These are phyloP conservation scores for Linnaemya vulpina DNA, from an alignment of 2,888 invertebrate species.

Conservation along the genomic window DNA sequence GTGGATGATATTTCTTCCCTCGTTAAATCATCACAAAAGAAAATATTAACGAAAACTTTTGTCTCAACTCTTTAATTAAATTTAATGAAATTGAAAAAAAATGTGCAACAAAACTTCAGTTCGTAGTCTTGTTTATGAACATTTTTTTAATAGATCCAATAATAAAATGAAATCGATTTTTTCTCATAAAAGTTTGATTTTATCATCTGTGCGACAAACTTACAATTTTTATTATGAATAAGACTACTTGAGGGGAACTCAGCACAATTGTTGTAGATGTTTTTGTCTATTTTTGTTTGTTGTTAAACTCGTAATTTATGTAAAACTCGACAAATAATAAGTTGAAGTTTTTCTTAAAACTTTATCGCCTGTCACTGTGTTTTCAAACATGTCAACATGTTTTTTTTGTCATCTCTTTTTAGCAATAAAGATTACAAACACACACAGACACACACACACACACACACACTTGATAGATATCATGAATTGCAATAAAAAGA, in stretches of 20 bases:
- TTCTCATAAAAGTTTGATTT: neutral
- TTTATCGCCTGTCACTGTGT: constrained; percentile 59
- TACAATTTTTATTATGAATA: too few relatives aligned
- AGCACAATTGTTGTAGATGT: neutral
- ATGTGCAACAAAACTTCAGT: neutral
- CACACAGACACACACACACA: neutral
- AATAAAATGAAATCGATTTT: neutral
- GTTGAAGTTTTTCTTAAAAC: constrained; percentile 27
- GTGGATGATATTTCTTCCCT: constrained; percentile 47
- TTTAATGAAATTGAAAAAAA: too few relatives aligned
- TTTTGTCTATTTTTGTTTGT: neutral
- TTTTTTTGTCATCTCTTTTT: constrained; percentile 22
- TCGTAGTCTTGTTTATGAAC: too few relatives aligned
- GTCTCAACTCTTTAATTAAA: constrained; percentile 11
- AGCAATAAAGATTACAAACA: constrained; percentile 3
- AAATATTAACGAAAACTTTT: neutral
- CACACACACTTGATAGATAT: neutral
- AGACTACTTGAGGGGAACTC: neutral
- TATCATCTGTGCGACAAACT: too few relatives aligned
- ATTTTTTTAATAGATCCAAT: too few relatives aligned
- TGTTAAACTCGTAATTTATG: neutral
- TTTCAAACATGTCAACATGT: constrained; percentile 68
- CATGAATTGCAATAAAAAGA: constrained; percentile 13
- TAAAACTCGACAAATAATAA: neutral
- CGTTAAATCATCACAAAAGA: neutral